Conservation (phyloP, 53 echinoderm and acorn worm species). For the Holothuria scabra region DNA sequence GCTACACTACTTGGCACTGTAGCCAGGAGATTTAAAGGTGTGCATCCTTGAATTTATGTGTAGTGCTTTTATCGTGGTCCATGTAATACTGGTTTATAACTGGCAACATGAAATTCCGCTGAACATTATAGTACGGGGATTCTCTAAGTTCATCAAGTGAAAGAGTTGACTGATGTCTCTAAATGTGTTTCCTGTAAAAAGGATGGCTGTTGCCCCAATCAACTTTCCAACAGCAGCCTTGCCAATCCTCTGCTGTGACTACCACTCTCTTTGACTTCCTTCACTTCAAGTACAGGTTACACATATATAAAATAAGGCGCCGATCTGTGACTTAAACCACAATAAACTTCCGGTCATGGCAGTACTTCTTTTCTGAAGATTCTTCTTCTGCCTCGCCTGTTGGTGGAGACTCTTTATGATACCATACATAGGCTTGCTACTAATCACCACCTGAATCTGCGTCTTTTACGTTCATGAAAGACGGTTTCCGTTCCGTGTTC, state of each 20-base stretch:
- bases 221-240: constrained; percentile 52
- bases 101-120: constrained; percentile 32
- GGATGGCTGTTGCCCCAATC: constrained; percentile 18
- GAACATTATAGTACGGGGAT: constrained; percentile 15
- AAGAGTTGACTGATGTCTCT: background rate
- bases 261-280: constrained; percentile 55
- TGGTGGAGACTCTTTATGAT: no score
- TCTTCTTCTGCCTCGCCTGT: constrained; percentile 42
- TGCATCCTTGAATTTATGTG: background rate
- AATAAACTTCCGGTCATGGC: constrained; percentile 33
- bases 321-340: constrained; percentile 16
- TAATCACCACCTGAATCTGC: background rate
- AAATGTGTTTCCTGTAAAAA: constrained; percentile 46
- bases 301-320: constrained; percentile 31
- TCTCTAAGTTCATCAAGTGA: constrained; percentile 19
- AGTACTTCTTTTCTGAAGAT: constrained; percentile 13
- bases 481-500: no score
- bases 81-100: constrained; percentile 12
- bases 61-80: background rate
- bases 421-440: background rate
- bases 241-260: constrained; percentile 59
- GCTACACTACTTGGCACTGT: constrained; percentile 51
- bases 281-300: constrained; percentile 24
- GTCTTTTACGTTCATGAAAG: no score
- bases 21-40: constrained; percentile 48